Conservation (phyloP, 1,140 invertebrate species). For the Xylocopa sonorina region DNA sequence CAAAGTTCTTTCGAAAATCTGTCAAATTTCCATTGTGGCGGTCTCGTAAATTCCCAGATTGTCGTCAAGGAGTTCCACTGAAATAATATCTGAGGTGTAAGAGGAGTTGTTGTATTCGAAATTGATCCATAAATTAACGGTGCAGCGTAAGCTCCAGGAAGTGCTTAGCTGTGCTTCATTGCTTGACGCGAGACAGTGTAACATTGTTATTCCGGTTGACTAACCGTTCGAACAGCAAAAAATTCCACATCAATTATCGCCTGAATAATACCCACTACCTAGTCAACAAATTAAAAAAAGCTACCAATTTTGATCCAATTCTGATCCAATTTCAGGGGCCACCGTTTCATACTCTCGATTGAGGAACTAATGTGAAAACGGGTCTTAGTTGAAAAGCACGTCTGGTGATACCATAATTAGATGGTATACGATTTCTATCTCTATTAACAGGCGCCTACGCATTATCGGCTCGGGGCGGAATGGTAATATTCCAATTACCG, state of each 20-base stretch:
- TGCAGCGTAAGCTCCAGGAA: conserved; percentile 17
- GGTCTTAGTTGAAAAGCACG: no score
- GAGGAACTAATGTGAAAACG: no score
- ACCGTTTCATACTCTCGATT: no score
- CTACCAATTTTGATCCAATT: no score
- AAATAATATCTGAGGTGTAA: neutral
- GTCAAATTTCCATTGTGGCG: neutral
- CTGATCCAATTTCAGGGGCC: no score
- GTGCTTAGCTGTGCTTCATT: conserved; percentile 27
- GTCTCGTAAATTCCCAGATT: neutral
- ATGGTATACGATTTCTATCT: neutral
- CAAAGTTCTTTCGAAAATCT: no score
- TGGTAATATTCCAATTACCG: conserved; percentile 10
- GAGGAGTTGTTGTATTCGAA: conserved; percentile 7
- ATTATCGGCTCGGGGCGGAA: neutral
- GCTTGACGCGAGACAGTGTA: neutral
- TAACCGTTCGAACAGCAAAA: no score
- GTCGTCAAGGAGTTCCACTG: neutral
- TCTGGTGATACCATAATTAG: no score
- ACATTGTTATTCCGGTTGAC: neutral
- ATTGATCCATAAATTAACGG: conserved; percentile 32
- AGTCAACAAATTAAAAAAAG: no score
- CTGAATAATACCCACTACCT: no score
- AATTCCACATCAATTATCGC: no score
- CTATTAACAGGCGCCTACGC: neutral